Evolutionary conservation across 1,140 invertebrate genomes (phyloP).

Genomic region (Cheumatopsyche charites): DNA sequence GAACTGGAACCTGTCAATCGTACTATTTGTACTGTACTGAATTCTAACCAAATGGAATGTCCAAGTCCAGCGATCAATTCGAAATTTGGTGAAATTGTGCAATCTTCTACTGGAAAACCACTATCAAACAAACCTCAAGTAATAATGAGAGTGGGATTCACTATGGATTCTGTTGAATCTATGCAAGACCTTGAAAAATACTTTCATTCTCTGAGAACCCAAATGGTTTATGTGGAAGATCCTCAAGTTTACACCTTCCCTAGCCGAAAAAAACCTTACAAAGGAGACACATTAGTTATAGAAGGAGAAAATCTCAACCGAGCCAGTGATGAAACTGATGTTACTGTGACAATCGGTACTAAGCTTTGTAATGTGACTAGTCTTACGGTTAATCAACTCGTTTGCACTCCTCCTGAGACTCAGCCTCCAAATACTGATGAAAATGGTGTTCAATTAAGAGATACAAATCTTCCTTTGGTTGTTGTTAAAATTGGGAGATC

Average conservation of each 20-base stretch:
- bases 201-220: constrained; percentile 77
- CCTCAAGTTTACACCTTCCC: constrained; percentile 89
- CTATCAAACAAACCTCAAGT: constrained; percentile 65
- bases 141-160: constrained; percentile 81
- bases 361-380: constrained; percentile 92
- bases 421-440: constrained; percentile 89
- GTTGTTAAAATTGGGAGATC: constrained; percentile 88
- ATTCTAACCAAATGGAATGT: constrained; percentile 92
- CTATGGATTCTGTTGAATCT: constrained; percentile 93
- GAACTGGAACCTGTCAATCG: constrained; percentile 76
- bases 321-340: constrained; percentile 91
- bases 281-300: constrained; percentile 94
- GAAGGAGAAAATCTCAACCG: constrained; percentile 92
- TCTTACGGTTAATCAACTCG: constrained; percentile 83
- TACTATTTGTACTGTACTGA: constrained; percentile 84
- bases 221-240: constrained; percentile 89
- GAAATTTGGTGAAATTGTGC: constrained; percentile 61
- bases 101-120: constrained; percentile 44
- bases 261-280: constrained; percentile 85
- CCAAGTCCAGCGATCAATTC: constrained; percentile 84
- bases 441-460: constrained; percentile 71
- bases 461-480: constrained; percentile 81
- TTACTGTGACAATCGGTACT: constrained; percentile 90
- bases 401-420: constrained; percentile 86
- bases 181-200: constrained; percentile 89